phyloP scores from a whole-genome alignment of 2,113 vertebrate genomes.

The Festucalex cinctus region DNA sequence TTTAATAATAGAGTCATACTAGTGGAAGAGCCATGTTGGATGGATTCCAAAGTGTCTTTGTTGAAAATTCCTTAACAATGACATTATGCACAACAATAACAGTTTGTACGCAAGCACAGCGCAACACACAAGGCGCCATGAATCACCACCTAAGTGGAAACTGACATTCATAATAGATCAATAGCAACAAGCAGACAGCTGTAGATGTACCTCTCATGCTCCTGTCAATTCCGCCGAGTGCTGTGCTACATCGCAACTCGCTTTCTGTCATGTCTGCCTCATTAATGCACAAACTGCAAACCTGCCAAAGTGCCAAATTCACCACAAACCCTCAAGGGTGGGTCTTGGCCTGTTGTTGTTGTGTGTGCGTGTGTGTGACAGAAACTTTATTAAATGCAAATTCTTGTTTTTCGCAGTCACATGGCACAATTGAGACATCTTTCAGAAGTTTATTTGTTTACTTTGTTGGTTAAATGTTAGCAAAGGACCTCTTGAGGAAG shows the following conservation, averaged over 20 bases:
- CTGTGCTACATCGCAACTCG: constrained; percentile 43
- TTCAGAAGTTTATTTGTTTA: constrained; percentile 1
- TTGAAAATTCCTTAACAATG: neutral
- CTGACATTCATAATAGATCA: constrained; percentile 59
- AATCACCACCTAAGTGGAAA: constrained; percentile 27
- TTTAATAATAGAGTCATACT: neutral
- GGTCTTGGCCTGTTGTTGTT: constrained; percentile 14
- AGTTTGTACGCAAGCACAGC: neutral
- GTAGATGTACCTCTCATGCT: constrained; percentile 54
- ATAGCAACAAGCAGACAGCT: constrained; percentile 43
- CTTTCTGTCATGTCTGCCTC: constrained; percentile 42
- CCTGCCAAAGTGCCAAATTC: constrained; percentile 37
- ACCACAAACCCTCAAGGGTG: constrained; percentile 15
- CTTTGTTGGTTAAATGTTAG: neutral
- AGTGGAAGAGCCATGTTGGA: neutral
- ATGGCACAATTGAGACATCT: constrained; percentile 11
- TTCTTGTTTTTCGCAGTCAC: constrained; percentile 3
- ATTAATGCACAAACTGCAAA: constrained; percentile 48
- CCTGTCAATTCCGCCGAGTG: constrained; percentile 46
- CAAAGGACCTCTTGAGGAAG: neutral
- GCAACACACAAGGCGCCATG: constrained; percentile 7
- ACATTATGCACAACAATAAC: neutral
- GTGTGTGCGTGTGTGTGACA: constrained; percentile 1
- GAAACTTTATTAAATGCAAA: constrained; percentile 15
- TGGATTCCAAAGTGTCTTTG: neutral